A percentile compares a stretch with the other conserved stretches of the same genome.
Conservation (phyloP, 2,888 invertebrate species). For the Microctonus aethiopoides region DNA sequence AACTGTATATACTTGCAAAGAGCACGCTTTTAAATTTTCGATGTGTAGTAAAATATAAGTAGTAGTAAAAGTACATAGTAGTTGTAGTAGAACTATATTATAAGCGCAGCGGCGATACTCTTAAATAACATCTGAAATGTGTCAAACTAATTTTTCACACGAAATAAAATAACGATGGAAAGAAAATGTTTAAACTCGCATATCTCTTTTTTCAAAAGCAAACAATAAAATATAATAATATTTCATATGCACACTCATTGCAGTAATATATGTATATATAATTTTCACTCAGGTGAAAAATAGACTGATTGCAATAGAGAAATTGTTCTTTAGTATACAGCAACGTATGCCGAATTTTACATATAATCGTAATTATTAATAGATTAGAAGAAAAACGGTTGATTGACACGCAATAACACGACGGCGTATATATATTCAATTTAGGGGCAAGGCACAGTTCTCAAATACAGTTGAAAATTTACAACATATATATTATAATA, state of each 20-base stretch:
- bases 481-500: slow-evolving; percentile 19
- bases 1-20: background rate
- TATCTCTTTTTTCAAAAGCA: background rate
- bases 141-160: slow-evolving; percentile 1
- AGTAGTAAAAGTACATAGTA: no score
- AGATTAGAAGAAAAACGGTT: slow-evolving; percentile 2
- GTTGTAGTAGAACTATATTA: slow-evolving; percentile 20
- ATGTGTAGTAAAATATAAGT: no score
- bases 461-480: slow-evolving; percentile 21
- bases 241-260: background rate
- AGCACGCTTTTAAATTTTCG: background rate
- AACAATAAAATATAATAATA: background rate
- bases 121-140: slow-evolving; percentile 16
- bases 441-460: slow-evolving; percentile 27
- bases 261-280: background rate
- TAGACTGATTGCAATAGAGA: background rate
- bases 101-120: slow-evolving; percentile 6
- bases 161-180: background rate
- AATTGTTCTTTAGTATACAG: background rate
- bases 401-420: slow-evolving; percentile 8
- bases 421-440: slow-evolving; percentile 1
- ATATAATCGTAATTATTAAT: background rate
- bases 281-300: background rate
- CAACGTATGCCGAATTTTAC: background rate
- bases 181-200: background rate